These are phyloP conservation scores for Acrocephalus scirpaceus DNA, from an alignment of 2,797 vertebrate genomes.

Conservation along the genomic window DNA sequence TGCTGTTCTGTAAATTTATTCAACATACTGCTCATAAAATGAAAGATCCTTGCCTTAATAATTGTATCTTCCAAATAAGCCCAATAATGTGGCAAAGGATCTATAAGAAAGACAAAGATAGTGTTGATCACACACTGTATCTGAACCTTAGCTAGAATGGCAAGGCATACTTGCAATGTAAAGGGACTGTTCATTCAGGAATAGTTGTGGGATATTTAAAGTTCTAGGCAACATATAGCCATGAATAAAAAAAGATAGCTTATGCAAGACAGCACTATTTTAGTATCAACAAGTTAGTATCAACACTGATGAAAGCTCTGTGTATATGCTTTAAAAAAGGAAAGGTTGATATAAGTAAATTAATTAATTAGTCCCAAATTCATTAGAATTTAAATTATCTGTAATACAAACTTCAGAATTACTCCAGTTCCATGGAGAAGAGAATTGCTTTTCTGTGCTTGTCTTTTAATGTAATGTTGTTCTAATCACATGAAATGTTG, in stretches of 20 bases:
- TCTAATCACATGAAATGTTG: neutral
- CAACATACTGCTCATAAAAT: neutral
- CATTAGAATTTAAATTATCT: neutral
- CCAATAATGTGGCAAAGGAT: neutral
- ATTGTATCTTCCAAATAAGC: neutral
- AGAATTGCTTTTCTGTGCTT: neutral
- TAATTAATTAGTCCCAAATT: neutral
- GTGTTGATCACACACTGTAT: neutral
- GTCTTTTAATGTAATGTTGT: neutral
- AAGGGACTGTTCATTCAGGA: neutral
- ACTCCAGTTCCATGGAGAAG: neutral
- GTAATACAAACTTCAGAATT: neutral
- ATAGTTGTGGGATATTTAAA: neutral
- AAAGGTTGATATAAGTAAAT: neutral
- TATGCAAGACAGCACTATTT: neutral
- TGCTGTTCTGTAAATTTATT: neutral
- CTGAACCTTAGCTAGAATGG: neutral
- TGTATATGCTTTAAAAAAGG: neutral
- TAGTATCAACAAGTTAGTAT: neutral
- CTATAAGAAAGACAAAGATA: neutral
- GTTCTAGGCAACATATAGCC: neutral
- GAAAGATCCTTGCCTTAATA: neutral
- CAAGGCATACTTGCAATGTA: neutral
- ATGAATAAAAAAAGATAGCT: neutral
- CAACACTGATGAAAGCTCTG: neutral